phyloP scores from a whole-genome alignment of 2,797 vertebrate species.

The Pangasius djambal region DNA sequence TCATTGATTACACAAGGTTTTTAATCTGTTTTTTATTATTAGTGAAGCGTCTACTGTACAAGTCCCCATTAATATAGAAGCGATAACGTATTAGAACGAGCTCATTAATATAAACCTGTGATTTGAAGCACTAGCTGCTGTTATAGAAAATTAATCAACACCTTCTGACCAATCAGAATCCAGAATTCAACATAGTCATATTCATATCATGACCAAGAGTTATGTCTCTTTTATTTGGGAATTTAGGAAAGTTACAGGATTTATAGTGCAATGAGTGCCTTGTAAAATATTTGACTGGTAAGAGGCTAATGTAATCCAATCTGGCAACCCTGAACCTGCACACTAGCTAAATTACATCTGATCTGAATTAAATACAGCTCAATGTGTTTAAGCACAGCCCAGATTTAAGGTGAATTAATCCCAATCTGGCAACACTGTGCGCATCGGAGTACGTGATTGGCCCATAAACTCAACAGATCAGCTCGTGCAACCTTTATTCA shows the following conservation, averaged over 20 bases:
- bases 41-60: not conserved
- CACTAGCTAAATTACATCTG: not conserved
- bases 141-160: not conserved
- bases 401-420: not conserved
- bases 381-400: not conserved
- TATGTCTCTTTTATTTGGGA: not conserved
- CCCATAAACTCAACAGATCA: slow-evolving; percentile 9
- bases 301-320: not conserved
- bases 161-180: not conserved
- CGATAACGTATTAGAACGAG: too few relatives aligned
- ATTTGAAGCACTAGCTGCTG: not conserved
- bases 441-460: slow-evolving; percentile 27
- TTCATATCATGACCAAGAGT: not conserved
- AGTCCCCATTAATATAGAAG: too few relatives aligned
- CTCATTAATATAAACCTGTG: not conserved
- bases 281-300: not conserved
- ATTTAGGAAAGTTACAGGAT: not conserved
- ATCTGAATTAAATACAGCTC: not conserved
- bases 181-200: not conserved
- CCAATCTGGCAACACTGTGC: slow-evolving; percentile 29
- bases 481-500: not conserved
- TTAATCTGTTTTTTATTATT: not conserved
- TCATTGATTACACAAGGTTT: not conserved
- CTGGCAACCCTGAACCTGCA: not conserved
- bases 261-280: not conserved